Base-by-base conservation (phyloP, 2,797 vertebrate genomes). In the Gallinago nigripennis region DNA sequence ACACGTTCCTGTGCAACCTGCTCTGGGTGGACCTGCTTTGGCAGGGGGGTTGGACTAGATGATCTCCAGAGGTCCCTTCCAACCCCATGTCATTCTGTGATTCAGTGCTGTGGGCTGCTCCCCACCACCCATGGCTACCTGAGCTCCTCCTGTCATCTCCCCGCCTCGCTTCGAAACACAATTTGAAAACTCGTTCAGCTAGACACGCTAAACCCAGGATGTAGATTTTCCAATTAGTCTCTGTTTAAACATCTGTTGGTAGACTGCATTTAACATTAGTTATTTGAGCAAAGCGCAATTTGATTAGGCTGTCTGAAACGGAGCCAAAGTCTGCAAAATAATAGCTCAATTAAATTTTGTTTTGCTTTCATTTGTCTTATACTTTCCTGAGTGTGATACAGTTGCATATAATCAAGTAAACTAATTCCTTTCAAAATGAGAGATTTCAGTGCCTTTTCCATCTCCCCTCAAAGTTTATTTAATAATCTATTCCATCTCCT, bases 301-400 rank as follows among this genome's bases (percentile, higher is more conserved):
- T 98, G 97, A 98, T 98, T 98, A 98, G 96, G 94, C 94, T 98
- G 97, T 97, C 97, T 98, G 98, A 98, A 98, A 98, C 94, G 2
- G 94, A 98, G 98, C 97, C 98, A 98, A 98, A 98, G 97, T 97
- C 97, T 98, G 97, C 97, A 98, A 98, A 98, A 98, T 98, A 98
- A 98, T 98, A 98, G 97, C 97, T 98, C 98, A 98, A 98, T 98
- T 98, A 98, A 98, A 98, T 97, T 96, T 97, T 98, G 97, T 97
- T 98, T 98, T 97, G 96, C 97, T 98, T 98, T 97, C 97, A 98
- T 98, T 98, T 98, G 97, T 98, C 97, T 97, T 97, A 91, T 95
- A 96, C 97, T 97, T 98, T 97, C 93, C 95, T 93, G 95, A 97
- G 97, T 97, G 97, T 97, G 97, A 98, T 97, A 97, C 94, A 97